Percentiles rank a stretch among this genome's conserved stretches.
These are phyloP conservation scores for Desoria tigrina DNA, from an alignment of 2,888 invertebrate genomes.

Conservation along the genomic window DNA sequence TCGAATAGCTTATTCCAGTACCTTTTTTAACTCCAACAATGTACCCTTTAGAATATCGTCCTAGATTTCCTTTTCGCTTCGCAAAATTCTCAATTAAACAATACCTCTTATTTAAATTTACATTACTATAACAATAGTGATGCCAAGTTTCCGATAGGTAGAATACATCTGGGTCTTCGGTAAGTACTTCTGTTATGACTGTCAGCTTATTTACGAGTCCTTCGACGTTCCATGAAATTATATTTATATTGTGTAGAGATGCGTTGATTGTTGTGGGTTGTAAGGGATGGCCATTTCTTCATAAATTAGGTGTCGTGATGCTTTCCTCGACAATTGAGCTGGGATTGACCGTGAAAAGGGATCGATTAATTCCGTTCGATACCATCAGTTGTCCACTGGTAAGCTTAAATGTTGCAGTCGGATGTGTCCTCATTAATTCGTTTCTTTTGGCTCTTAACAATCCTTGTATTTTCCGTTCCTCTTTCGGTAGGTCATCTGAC, in stretches of 20 bases:
- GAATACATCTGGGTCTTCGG: not conserved
- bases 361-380: not conserved
- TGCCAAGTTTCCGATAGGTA: slow-evolving; percentile 18
- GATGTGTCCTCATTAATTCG: not conserved
- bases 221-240: slow-evolving; percentile 20
- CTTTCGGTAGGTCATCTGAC: not conserved
- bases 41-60: not conserved
- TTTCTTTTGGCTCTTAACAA: not conserved
- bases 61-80: not conserved
- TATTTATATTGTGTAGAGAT: not conserved
- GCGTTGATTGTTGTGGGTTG: not conserved
- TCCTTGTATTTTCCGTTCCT: not conserved
- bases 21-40: slow-evolving; percentile 6
- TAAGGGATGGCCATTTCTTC: not conserved
- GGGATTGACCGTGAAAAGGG: not conserved
- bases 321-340: not conserved
- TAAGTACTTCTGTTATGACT: not conserved
- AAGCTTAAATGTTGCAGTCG: not conserved
- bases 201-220: slow-evolving; percentile 4
- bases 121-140: not conserved
- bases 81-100: not conserved
- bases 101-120: not conserved
- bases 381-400: not conserved
- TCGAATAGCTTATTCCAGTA: not conserved
- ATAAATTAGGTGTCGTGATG: not conserved